Base-by-base conservation (phyloP, 1,140 invertebrate genomes). In the Galleria mellonella region DNA sequence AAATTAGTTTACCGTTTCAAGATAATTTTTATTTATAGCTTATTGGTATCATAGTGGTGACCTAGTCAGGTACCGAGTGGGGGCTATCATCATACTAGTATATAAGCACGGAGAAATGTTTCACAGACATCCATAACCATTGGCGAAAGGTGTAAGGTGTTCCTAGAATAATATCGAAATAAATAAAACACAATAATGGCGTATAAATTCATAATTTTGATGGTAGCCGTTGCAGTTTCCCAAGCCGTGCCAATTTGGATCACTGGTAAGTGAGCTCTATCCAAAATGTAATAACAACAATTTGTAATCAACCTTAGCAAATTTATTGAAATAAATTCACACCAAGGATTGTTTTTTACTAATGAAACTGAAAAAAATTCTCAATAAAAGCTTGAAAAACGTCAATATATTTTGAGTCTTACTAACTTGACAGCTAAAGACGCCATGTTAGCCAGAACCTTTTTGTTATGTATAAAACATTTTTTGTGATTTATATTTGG, bases 91-190 rank as follows among this genome's bases (percentile, higher is more conserved):
- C 42, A 56, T 59, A 53, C 33, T 56, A 45, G 61, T 83, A 83
- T 83, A 83, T 71, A 83, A 72, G 60, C 62, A 66, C 58, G 53
- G 63, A 66, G 76, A 75, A 69, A 75, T 77, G 69, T 58, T 71
- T 59, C 64, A 72, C 51, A 59, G 52, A 43, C 61, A 74, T 66
- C 57, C 73, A 76, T 63, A 65, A 48, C 68, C 56, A 58, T 37
- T 47, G 52, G 55, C 49, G 67, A 77, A 78, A 81, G 67, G 52
- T 58, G 32, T 42, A 43, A 41, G 46, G 36, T 37, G 17, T 27
- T 54, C 51, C 50, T 60, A 55, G 38, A 42, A 65, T n/a, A n/a
- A 23, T 3, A 23, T 23, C 17, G 6, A 23, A 23, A 23, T 23
- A 23, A 23, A 23, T n/a, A n/a, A 23, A 6, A 23, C 17, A 23